Evolutionary conservation across 1,140 invertebrate species (phyloP), one percentile per base, ranked within the genome.

Genomic region (Delia radicum): DNA sequence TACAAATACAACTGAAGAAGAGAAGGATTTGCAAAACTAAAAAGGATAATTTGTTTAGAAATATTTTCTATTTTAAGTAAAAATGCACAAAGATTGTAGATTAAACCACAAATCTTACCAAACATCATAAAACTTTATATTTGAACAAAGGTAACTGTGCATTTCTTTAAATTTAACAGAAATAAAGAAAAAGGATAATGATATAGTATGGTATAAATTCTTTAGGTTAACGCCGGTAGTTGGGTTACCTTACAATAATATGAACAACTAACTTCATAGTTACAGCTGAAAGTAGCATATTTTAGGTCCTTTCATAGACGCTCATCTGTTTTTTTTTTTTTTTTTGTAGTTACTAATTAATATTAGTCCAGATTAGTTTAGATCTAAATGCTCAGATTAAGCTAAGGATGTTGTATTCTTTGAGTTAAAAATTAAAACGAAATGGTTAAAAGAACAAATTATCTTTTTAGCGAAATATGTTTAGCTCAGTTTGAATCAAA

Each of bases 1-100:
- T 31, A 6, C 15, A 18, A n/a, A n/a, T n/a, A n/a, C n/a, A n/a
- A n/a, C n/a, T n/a, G n/a, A n/a, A 29, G 28, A 28, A 18, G 55
- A 27, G 8, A 28, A 28, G 62, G 27, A 15, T 18, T 7, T 61
- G 24, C 61, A 27, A 26, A 63, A 21, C n/a, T n/a, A n/a, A n/a
- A n/a, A n/a, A n/a, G n/a, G n/a, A 42, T 42, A 15, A 42, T 42
- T 42, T 42, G 37, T 15, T 55, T 55, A 5, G 24, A 48, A 13
- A 48, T 48, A 3, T 10, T n/a, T n/a, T n/a, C n/a, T n/a, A n/a
- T n/a, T n/a, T n/a, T n/a, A 42, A 42, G 26, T 12, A 61, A 12
- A 65, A 65, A 65, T 65, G 62, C 18, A 33, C 65, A 69, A 69
- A 69, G 65, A 69, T 69, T 69, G 33, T 5, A 69, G 65, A 69